Evolutionary conservation across 2,113 vertebrate genomes (phyloP).

Genomic region (Ifrita kowaldi): DNA sequence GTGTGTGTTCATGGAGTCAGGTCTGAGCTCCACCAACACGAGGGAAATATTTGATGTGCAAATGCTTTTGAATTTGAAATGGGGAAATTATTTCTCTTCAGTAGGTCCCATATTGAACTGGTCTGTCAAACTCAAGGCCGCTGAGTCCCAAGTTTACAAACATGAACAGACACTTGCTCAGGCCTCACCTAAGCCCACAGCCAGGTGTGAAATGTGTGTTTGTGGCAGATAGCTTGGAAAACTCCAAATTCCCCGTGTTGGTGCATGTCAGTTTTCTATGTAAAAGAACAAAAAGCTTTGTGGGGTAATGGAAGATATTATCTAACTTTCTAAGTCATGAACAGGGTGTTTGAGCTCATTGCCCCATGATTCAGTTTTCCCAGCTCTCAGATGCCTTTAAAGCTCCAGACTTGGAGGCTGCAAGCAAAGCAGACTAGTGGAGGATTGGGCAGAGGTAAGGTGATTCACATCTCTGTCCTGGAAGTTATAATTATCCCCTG

Average conservation of each 20-base stretch:
- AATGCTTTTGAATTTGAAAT: neutral
- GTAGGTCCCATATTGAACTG: neutral
- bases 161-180: fast-evolving
- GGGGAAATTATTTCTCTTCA: neutral
- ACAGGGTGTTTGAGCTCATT: neutral
- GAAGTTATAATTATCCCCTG: neutral
- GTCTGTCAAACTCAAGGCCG: neutral
- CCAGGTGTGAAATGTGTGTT: neutral
- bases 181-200: neutral
- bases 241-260: neutral
- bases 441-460: neutral
- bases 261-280: neutral
- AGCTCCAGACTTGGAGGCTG: neutral
- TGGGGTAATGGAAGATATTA: neutral
- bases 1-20: neutral
- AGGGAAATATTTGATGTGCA: neutral
- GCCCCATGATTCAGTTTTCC: neutral
- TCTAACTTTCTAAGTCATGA: neutral
- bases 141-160: fast-evolving
- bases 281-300: neutral
- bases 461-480: neutral
- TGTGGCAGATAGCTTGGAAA: neutral
- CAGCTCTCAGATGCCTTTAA: neutral
- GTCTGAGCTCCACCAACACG: fast-evolving
- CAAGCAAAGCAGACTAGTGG: neutral